Evolutionary conservation across 2,888 invertebrate genomes (phyloP).

Genomic region (Mythimna ferrago): DNA sequence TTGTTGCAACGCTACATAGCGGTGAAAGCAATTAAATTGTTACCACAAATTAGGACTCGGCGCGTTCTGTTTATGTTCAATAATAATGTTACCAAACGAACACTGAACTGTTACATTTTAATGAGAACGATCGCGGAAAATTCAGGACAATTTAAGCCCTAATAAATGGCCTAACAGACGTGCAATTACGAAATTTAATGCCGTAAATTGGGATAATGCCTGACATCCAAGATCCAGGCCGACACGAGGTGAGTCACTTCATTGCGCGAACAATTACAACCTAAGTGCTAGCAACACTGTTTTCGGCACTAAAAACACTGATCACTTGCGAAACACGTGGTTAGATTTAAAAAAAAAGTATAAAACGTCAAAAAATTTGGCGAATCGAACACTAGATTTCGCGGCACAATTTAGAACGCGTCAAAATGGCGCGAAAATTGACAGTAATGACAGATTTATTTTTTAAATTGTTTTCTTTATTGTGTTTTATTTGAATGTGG

Average conservation of each 20-base stretch:
- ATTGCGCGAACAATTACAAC: slow-evolving; percentile 72
- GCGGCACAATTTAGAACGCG: slow-evolving; percentile 59
- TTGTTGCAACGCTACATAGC: slow-evolving; percentile 73
- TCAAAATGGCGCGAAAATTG: slow-evolving; percentile 63
- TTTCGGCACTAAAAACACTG: slow-evolving; percentile 68
- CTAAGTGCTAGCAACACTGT: slow-evolving; percentile 69
- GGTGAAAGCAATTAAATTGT: slow-evolving; percentile 74
- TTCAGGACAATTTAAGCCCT: slow-evolving; percentile 57
- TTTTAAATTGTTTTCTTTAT: slow-evolving; percentile 63
- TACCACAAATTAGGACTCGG: slow-evolving; percentile 43
- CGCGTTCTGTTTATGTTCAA: slow-evolving; percentile 55
- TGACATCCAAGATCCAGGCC: slow-evolving; percentile 74
- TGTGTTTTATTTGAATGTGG: slow-evolving; percentile 74
- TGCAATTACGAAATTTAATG: slow-evolving; percentile 79
- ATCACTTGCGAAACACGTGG: slow-evolving; percentile 66
- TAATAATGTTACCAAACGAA: slow-evolving; percentile 33
- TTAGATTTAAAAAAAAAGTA: slow-evolving; percentile 47
- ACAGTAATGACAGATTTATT: slow-evolving; percentile 67
- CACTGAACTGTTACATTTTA: slow-evolving; percentile 42
- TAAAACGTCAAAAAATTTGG: slow-evolving; percentile 53
- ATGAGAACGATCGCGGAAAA: slow-evolving; percentile 44
- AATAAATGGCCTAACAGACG: slow-evolving; percentile 49
- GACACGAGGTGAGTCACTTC: slow-evolving; percentile 77
- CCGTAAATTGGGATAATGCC: slow-evolving; percentile 81
- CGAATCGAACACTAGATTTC: slow-evolving; percentile 62